Conservation (phyloP, 2,797 vertebrate genomes). For the Etheostoma perlongum region DNA sequence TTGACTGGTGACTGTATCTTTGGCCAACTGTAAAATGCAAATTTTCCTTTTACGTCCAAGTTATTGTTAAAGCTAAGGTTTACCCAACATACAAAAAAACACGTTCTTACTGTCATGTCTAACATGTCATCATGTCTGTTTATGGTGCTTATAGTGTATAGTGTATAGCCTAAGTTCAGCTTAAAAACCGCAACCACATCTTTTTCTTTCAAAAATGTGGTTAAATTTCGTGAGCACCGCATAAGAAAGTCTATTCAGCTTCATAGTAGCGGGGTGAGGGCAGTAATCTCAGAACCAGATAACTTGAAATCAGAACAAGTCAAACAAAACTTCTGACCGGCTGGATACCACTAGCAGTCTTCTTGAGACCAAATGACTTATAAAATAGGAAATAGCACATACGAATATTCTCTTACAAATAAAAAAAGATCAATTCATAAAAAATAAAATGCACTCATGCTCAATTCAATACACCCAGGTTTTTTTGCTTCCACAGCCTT, state of each 20-base stretch:
- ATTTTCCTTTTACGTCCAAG: neutral
- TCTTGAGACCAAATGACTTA: no score
- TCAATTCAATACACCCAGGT: neutral
- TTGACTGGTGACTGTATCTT: neutral
- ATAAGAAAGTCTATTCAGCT: neutral
- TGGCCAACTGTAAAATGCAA: neutral
- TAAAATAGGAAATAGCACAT: neutral
- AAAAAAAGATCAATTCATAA: neutral
- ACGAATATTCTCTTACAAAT: neutral
- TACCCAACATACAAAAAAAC: neutral
- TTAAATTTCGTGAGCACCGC: neutral
- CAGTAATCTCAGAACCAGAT: neutral
- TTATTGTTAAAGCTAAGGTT: neutral
- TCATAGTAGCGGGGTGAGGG: neutral
- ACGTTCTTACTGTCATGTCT: neutral
- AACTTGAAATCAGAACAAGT: neutral
- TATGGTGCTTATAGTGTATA: no score
- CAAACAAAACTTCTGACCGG: neutral
- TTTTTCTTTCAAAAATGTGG: neutral
- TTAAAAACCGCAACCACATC: neutral
- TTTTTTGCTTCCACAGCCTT: neutral
- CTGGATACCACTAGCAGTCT: neutral
- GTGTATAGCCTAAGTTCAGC: no score
- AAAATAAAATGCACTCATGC: neutral
- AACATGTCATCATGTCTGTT: neutral